These are phyloP conservation scores for Nycteola revayana DNA, from an alignment of 2,888 invertebrate genomes.

Conservation along the genomic window DNA sequence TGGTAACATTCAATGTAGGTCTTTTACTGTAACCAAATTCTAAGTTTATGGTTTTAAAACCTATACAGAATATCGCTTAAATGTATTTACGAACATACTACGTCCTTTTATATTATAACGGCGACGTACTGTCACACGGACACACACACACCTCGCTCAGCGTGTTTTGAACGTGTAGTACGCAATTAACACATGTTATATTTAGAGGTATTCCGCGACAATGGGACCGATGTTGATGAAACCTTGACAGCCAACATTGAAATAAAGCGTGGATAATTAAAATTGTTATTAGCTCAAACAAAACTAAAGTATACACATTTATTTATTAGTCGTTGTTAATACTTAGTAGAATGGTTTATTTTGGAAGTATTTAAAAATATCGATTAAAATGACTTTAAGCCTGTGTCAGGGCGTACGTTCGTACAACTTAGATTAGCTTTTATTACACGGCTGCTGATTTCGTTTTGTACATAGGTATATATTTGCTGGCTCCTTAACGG, in stretches of 20 bases:
- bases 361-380: no score
- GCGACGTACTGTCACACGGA: neutral
- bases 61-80: no score
- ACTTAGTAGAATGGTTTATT: no score
- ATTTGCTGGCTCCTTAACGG: no score
- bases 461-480: no score
- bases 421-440: no score
- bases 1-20: no score
- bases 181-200: constrained; percentile 16
- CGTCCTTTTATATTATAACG: neutral
- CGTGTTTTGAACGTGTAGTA: neutral
- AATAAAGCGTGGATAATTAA: constrained; percentile 20
- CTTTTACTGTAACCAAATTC: no score
- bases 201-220: constrained; percentile 26
- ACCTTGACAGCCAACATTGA: constrained; percentile 33
- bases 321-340: neutral
- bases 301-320: neutral
- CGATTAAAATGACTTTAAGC: no score
- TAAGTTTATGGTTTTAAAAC: no score
- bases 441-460: no score
- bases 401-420: no score
- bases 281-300: constrained; percentile 17
- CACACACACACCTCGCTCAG: neutral
- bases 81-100: neutral
- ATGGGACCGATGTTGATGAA: constrained; percentile 24